Evolutionary conservation across 2,888 invertebrate species (phyloP).

Genomic region (Ptychoptera albimana): DNA sequence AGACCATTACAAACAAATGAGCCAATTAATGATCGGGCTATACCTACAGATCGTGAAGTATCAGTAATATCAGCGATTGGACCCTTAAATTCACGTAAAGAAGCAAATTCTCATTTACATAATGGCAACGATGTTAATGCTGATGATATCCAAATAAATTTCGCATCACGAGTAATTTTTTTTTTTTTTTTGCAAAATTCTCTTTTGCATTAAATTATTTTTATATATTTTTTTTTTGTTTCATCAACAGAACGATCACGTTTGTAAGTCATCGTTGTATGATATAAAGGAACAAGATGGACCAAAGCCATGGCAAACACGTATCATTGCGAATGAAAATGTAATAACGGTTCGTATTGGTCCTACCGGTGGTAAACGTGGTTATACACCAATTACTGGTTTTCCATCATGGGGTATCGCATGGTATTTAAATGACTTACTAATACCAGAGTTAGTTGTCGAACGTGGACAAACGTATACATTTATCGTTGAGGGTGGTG

Average conservation of each 20-base stretch:
- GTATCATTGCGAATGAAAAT: slow-evolving; percentile 42
- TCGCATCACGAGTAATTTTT: slow-evolving; percentile 39
- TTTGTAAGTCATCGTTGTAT: slow-evolving; percentile 51
- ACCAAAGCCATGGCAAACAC: slow-evolving; percentile 53
- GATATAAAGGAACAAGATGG: slow-evolving; percentile 38
- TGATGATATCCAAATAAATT: slow-evolving; percentile 63
- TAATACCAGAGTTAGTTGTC: slow-evolving; percentile 79
- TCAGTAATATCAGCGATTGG: slow-evolving; percentile 82
- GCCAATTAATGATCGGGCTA: slow-evolving; percentile 50
- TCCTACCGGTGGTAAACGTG: slow-evolving; percentile 65
- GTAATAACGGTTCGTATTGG: slow-evolving; percentile 64
- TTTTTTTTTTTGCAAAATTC: background rate
- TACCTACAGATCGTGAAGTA: slow-evolving; percentile 49
- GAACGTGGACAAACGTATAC: slow-evolving; percentile 75
- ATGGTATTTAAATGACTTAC: slow-evolving; percentile 81
- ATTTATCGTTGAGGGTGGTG: slow-evolving; percentile 74
- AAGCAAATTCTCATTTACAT: slow-evolving; percentile 67
- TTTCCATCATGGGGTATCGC: slow-evolving; percentile 76
- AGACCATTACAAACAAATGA: slow-evolving; percentile 65
- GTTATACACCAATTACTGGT: slow-evolving; percentile 69
- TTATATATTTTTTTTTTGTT: background rate
- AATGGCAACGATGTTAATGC: slow-evolving; percentile 25
- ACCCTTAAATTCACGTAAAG: slow-evolving; percentile 57
- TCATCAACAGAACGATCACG: slow-evolving; percentile 42
- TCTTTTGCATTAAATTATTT: background rate